Percentiles rank a stretch among this genome's conserved stretches.
phyloP scores from a whole-genome alignment of 2,797 vertebrate species.

The Halcyon badia region DNA sequence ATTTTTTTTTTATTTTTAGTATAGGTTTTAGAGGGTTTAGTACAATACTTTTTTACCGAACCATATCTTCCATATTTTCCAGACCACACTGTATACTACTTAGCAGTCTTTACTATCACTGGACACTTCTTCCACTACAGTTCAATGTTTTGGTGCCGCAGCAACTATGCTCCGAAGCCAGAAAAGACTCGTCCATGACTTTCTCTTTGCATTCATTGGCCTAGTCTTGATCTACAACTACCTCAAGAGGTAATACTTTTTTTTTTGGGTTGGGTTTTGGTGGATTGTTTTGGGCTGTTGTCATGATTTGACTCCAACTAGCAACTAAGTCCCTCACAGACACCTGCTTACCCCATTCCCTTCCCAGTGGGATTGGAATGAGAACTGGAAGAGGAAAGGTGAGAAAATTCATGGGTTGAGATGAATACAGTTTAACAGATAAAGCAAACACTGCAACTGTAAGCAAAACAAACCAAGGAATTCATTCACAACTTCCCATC shows the following conservation, averaged over 20 bases:
- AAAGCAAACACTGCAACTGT: too few species aligned
- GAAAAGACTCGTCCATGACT: neutral
- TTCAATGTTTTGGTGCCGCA: neutral
- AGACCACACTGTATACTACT: neutral
- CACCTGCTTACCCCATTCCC: neutral
- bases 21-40: accelerated
- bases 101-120: neutral
- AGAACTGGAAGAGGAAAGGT: too few species aligned
- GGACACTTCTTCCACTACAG: neutral
- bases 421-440: too few species aligned
- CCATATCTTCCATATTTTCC: neutral
- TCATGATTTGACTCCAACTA: neutral
- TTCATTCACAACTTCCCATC: too few species aligned
- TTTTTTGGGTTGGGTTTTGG: neutral
- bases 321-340: neutral
- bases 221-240: neutral
- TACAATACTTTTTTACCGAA: neutral
- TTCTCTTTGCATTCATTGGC: neutral
- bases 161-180: neutral
- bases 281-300: neutral
- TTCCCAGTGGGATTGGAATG: neutral
- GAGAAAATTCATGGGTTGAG: too few species aligned
- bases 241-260: neutral
- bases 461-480: too few species aligned
- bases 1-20: neutral